A percentile compares a stretch with the other conserved stretches of the same genome.
These are phyloP conservation scores for Dendrophyllia cribrosa DNA, from an alignment of 64 coral and sea anemone species.

Conservation along the genomic window DNA sequence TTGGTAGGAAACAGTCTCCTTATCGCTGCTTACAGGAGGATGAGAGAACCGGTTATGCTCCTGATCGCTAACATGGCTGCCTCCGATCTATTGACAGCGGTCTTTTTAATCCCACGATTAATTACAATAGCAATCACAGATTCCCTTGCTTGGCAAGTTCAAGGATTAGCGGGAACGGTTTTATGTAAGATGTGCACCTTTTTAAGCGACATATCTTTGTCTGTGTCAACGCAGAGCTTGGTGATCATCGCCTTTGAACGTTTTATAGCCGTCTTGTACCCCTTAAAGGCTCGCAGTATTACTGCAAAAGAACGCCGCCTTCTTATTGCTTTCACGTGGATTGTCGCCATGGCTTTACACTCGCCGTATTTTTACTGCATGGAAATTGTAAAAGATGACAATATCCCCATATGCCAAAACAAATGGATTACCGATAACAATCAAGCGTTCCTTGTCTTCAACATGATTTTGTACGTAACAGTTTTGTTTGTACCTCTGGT, in stretches of 20 bases:
- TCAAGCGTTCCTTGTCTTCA: background rate
- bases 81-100: constrained; percentile 57
- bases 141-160: constrained; percentile 12
- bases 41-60: constrained; percentile 49
- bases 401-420: background rate
- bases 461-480: background rate
- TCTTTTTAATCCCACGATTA: constrained; percentile 52
- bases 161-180: constrained; percentile 4
- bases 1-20: constrained; percentile 47
- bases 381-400: background rate
- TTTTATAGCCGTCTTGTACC: constrained; percentile 59
- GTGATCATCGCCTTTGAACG: constrained; percentile 68
- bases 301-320: background rate
- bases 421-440: constrained; percentile 8
- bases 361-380: constrained; percentile 29
- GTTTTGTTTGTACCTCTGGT: constrained; percentile 30
- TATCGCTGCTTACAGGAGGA: constrained; percentile 44
- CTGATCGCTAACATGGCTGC: constrained; percentile 83
- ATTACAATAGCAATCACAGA: constrained; percentile 11
- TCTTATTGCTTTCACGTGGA: constrained; percentile 19
- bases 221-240: constrained; percentile 74
- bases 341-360: constrained; percentile 27
- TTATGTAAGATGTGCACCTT: constrained; percentile 56
- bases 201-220: constrained; percentile 55
- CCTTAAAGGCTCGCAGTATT: constrained; percentile 55